Evolutionary conservation across 2,888 invertebrate genomes (phyloP).

Genomic region (Caenorhabditis sulstoni): DNA sequence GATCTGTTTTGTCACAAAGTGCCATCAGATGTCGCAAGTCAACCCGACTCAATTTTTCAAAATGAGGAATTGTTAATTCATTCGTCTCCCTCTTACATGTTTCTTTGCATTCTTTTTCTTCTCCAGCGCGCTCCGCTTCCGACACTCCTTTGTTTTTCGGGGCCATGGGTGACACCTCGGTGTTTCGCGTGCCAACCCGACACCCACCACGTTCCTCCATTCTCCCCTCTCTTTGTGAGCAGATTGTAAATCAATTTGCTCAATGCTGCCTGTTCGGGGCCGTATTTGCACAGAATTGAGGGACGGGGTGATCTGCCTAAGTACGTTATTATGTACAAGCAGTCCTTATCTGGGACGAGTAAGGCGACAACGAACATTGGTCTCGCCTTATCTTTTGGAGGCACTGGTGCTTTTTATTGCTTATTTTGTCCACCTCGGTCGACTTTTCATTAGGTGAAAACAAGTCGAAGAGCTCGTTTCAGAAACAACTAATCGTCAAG

Average conservation of each 20-base stretch:
- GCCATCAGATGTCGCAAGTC: slow-evolving; percentile 19
- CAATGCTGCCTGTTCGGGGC: slow-evolving; percentile 32
- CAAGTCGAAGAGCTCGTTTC: slow-evolving; percentile 21
- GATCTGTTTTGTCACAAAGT: slow-evolving; percentile 7
- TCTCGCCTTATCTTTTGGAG: slow-evolving; percentile 35
- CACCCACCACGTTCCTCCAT: slow-evolving; percentile 1
- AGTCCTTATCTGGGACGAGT: slow-evolving; percentile 40
- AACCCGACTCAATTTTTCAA: slow-evolving; percentile 44
- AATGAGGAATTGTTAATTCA: slow-evolving; percentile 51
- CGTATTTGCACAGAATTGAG: slow-evolving; percentile 50
- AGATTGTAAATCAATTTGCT: slow-evolving; percentile 58
- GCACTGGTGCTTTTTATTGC: slow-evolving; percentile 37
- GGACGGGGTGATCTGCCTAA: slow-evolving; percentile 46
- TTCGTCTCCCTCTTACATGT: slow-evolving; percentile 6
- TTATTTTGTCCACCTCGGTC: slow-evolving; percentile 23
- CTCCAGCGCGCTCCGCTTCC: slow-evolving; percentile 19
- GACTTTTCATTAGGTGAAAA: slow-evolving; percentile 15
- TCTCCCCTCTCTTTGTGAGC: slow-evolving; percentile 30
- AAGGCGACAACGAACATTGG: slow-evolving; percentile 23
- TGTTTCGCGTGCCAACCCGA: slow-evolving; percentile 48
- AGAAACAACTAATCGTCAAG: slow-evolving; percentile 49
- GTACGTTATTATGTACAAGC: slow-evolving; percentile 57
- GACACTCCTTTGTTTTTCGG: slow-evolving; percentile 45
- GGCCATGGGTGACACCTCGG: slow-evolving; percentile 39
- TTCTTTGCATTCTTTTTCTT: slow-evolving; percentile 22